These are phyloP conservation scores for Melanotus villosus DNA, from an alignment of 2,888 invertebrate genomes.

Conservation along the genomic window DNA sequence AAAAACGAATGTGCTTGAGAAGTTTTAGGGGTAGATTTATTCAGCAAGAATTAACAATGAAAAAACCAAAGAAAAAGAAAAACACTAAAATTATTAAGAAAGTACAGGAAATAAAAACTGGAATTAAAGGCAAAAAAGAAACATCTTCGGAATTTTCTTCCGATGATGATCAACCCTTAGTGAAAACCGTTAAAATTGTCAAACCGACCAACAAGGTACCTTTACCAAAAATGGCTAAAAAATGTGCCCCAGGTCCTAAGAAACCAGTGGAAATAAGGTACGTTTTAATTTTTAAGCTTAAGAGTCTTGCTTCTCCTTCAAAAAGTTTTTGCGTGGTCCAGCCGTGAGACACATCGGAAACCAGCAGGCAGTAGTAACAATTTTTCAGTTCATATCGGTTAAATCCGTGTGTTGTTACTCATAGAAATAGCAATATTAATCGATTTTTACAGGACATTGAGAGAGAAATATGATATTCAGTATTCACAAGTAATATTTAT, in stretches of 20 bases:
- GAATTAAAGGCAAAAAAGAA: constrained; percentile 45
- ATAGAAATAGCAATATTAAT: too few species aligned
- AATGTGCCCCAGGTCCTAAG: constrained; percentile 49
- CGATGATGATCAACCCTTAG: constrained; percentile 71
- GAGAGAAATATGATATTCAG: too few species aligned
- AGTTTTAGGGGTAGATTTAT: constrained; percentile 67
- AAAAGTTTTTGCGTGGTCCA: too few species aligned
- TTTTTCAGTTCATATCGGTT: too few species aligned
- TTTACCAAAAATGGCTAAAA: constrained; percentile 45
- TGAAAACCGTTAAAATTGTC: constrained; percentile 47
- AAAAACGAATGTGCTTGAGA: constrained; percentile 65
- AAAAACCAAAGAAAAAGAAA: constrained; percentile 50
- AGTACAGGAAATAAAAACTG: constrained; percentile 26
- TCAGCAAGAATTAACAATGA: constrained; percentile 62
- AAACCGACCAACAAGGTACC: constrained; percentile 44
- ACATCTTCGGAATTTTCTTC: constrained; percentile 68
- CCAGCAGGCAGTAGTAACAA: too few species aligned
- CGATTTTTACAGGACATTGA: too few species aligned
- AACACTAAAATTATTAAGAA: constrained; percentile 39
- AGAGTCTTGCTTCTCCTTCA: too few species aligned
- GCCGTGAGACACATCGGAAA: too few species aligned
- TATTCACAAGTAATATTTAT: too few species aligned
- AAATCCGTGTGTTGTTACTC: too few species aligned
- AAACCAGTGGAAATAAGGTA: constrained; percentile 54
- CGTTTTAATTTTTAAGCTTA: background rate